Evolutionary conservation across 2,113 vertebrate genomes (phyloP).

Genomic region (Isichthys henryi): DNA sequence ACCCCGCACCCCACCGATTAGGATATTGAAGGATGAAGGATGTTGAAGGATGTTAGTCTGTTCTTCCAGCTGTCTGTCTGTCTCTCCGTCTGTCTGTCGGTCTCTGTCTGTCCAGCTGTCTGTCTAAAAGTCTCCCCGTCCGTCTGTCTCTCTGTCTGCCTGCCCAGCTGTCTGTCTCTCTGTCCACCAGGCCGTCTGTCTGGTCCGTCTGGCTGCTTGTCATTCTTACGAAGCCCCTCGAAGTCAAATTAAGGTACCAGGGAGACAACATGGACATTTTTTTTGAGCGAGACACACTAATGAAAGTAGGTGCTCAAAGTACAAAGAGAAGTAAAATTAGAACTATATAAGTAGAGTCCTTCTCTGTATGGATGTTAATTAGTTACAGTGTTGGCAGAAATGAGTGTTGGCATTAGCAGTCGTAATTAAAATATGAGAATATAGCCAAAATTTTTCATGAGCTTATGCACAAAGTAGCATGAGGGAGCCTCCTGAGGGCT

Average conservation of each 20-base stretch:
- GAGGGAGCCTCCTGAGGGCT: neutral
- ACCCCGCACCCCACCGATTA: neutral
- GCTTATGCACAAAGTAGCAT: neutral
- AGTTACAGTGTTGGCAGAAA: slow-evolving; percentile 2
- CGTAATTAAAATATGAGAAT: neutral
- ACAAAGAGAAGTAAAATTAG: neutral
- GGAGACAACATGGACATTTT: neutral
- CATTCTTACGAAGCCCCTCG: neutral
- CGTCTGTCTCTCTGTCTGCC: neutral
- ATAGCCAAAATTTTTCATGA: neutral
- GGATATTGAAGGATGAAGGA: too few species aligned
- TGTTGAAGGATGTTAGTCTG: neutral
- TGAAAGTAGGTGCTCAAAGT: neutral
- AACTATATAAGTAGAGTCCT: neutral
- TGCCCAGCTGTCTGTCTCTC: neutral
- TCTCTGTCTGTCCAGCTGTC: too few species aligned
- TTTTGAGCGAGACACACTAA: neutral
- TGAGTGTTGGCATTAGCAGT: neutral
- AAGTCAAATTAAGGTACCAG: neutral
- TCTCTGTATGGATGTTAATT: slow-evolving; percentile 6
- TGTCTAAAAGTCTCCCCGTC: too few species aligned
- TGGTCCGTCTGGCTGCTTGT: neutral
- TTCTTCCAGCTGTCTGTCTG: too few species aligned
- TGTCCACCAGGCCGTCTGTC: too few species aligned
- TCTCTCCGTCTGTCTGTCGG: too few species aligned